Base-by-base conservation (phyloP, 2,113 vertebrate species). In the Rhabdomys dilectus region DNA sequence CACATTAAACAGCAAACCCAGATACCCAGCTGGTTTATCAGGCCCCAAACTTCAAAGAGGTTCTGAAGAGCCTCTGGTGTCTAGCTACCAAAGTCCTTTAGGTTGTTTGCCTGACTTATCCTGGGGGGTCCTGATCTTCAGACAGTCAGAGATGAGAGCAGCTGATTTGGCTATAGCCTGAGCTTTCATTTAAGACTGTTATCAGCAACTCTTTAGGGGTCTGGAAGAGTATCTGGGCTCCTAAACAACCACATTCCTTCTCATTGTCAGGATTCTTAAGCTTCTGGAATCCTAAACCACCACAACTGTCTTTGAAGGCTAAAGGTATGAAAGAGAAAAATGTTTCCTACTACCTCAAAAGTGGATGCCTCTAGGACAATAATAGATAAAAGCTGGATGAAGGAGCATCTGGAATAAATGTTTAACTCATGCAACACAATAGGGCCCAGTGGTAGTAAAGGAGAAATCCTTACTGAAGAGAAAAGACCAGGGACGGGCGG, bases 61-160 rank as follows among this genome's bases (percentile, higher is more conserved):
- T 21, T 36, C 22, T 56, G 72, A 64, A 76, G 60, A 68, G n/a
- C 53, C 21, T 60, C 62, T 4, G 42, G n/a, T 58, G 36, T 48
- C 42, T 12, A 3, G 31, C 24, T 56, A 10, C 17, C 36, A 34
- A 72, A 58, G n/a, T 24, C 62, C 22, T 80, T 76, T 48, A 17
- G 9, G 15, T 80, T 93, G 77, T 89, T 95, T 80, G 45, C 75
- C 81, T 94, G 89, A 10, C 16, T 91, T 45, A 87, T 77, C 68
- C 76, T 42, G n/a, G 7, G 36, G 85, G 36, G 12, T 51, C 76
- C 53, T 62, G 36, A 19, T 84, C 42, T 72, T 66, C n/a, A 51
- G 31, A n/a, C 1, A 31, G 66, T 31, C 48, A 94, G 75, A 88
- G 34, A 86, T 86, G 8, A 58, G 62, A 95, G 66, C 72, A 60